A percentile compares a stretch with the other conserved stretches of the same genome.
phyloP scores from a whole-genome alignment of 1,140 invertebrate genomes.

The Dendroctonus valens region DNA sequence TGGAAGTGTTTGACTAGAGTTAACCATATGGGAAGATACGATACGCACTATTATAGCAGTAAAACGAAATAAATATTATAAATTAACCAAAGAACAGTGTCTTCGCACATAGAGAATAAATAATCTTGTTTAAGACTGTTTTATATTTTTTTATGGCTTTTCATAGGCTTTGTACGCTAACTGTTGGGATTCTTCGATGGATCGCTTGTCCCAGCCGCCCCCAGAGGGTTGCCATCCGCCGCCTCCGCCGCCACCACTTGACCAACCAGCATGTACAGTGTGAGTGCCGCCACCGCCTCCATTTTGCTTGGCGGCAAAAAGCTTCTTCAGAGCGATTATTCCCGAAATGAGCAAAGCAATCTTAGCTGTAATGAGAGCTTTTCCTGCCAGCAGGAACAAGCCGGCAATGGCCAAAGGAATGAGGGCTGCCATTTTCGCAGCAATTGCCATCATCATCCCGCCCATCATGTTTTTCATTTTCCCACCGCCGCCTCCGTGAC shows the following conservation, averaged over 20 bases:
- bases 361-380: constrained; percentile 75
- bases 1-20: too few relatives aligned
- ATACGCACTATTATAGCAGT: too few relatives aligned
- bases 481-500: constrained; percentile 15
- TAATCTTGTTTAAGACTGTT: too few relatives aligned
- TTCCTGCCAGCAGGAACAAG: constrained; percentile 71
- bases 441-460: constrained; percentile 78
- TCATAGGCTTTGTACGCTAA: constrained; percentile 66
- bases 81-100: too few relatives aligned
- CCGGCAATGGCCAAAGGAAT: constrained; percentile 71
- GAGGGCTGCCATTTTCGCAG: constrained; percentile 72
- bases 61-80: too few relatives aligned
- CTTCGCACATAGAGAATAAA: too few relatives aligned
- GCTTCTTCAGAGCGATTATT: constrained; percentile 77
- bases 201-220: constrained; percentile 54
- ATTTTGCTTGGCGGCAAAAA: constrained; percentile 64
- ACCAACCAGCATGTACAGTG: constrained; percentile 54
- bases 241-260: constrained; percentile 59
- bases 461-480: constrained; percentile 83
- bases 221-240: constrained; percentile 54
- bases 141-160: constrained; percentile 11
- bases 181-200: constrained; percentile 59
- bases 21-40: too few relatives aligned
- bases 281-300: constrained; percentile 61
- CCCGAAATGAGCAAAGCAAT: constrained; percentile 73